A percentile compares a stretch with the other conserved stretches of the same genome.
Conservation (phyloP, 2,888 invertebrate genomes). For the Phorcus lineatus region DNA sequence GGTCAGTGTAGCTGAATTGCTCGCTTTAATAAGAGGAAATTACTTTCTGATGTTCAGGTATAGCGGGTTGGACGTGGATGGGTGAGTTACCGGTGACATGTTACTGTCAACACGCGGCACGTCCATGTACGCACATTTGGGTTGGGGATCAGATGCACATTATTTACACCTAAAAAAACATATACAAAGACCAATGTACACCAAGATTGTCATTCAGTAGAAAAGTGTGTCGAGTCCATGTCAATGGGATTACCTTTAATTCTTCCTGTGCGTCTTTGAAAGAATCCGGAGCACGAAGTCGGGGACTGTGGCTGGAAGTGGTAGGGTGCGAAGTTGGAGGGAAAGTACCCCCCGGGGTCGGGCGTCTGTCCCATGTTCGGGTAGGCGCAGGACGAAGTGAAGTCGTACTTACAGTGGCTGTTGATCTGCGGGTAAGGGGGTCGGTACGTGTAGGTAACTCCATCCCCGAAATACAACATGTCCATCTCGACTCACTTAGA, state of each 20-base stretch:
- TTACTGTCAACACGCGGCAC: conserved; percentile 1
- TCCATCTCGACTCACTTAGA: conserved; percentile 11
- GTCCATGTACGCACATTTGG: neutral
- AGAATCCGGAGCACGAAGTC: conserved; percentile 12
- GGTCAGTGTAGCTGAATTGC: neutral
- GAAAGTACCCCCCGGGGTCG: conserved; percentile 28
- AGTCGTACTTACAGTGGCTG: conserved; percentile 30
- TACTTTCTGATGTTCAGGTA: conserved; percentile 3
- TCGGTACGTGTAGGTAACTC: conserved; percentile 24
- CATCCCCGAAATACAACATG: conserved; percentile 33
- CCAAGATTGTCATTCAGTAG: neutral
- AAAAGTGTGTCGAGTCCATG: no score
- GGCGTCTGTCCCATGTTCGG: conserved; percentile 19
- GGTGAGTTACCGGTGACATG: neutral
- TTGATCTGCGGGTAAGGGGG: conserved; percentile 26
- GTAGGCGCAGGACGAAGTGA: conserved; percentile 28
- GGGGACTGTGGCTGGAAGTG: conserved; percentile 16
- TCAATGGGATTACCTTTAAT: conserved; percentile 26
- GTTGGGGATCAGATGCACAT: neutral
- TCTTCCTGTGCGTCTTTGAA: conserved; percentile 20
- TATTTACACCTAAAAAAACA: neutral
- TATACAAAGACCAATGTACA: neutral
- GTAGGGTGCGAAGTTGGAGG: conserved; percentile 23
- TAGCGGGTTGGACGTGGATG: neutral
- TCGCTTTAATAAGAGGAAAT: neutral